Evolutionary conservation across 2,888 invertebrate genomes (phyloP).

Genomic region (Pemphredon lugubris): DNA sequence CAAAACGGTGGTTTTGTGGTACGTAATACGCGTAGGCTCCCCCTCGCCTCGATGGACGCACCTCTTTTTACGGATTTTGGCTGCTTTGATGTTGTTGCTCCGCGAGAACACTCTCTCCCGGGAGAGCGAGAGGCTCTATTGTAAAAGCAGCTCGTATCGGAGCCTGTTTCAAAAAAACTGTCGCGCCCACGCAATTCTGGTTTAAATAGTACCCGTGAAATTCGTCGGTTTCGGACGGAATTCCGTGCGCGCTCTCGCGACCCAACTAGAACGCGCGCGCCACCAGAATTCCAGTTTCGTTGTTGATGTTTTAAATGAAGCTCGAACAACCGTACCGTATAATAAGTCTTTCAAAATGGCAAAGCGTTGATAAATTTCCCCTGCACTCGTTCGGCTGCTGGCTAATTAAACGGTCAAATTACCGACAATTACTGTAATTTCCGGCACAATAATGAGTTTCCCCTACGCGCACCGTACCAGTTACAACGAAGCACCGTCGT

Average conservation of each 20-base stretch:
- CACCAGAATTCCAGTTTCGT: background rate
- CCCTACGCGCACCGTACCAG: conserved; percentile 34
- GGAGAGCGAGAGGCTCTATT: conserved; percentile 6
- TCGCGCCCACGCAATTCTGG: background rate
- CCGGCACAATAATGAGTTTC: conserved; percentile 36
- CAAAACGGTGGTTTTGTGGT: conserved; percentile 49
- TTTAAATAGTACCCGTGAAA: conserved; percentile 2
- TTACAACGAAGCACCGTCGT: conserved; percentile 31
- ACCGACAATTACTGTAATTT: conserved; percentile 58
- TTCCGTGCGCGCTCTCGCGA: background rate
- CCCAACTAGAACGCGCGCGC: background rate
- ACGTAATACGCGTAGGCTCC: conserved; percentile 26
- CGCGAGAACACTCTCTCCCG: conserved; percentile 2
- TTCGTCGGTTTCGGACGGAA: conserved; percentile 1
- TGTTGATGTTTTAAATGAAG: background rate
- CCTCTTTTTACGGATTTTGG: conserved; percentile 29
- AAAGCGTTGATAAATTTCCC: conserved; percentile 29
- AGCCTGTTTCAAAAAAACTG: background rate
- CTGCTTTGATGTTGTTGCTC: conserved; percentile 22
- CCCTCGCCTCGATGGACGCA: conserved; percentile 16
- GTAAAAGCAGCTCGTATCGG: background rate
- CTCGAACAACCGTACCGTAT: no score
- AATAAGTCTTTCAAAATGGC: no score
- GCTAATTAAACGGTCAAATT: conserved; percentile 61
- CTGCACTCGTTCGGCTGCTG: conserved; percentile 20